These are phyloP conservation scores for Graptemys geographica DNA, from an alignment of 2,797 vertebrate genomes.

Conservation along the genomic window DNA sequence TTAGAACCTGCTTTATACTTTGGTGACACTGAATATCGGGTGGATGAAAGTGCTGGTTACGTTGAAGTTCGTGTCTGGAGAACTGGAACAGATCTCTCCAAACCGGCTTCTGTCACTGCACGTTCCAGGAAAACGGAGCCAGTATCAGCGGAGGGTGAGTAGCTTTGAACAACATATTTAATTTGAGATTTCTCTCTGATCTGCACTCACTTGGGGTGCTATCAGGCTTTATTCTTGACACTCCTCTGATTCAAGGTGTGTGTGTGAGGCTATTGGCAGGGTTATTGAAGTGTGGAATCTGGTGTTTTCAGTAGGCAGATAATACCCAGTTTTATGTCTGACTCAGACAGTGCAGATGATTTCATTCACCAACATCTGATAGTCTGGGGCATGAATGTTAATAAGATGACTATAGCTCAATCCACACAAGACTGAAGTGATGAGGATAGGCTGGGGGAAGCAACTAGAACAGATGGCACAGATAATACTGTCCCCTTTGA, in stretches of 20 bases:
- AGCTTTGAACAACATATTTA: too few relatives aligned
- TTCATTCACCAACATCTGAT: not conserved
- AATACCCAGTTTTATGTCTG: not conserved
- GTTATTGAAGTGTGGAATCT: not conserved
- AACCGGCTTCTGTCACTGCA: slow-evolving; percentile 85
- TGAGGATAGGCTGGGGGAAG: not conserved
- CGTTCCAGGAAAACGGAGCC: slow-evolving; percentile 87
- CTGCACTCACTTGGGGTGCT: not conserved
- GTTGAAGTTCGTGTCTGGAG: slow-evolving; percentile 89
- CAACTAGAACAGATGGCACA: not conserved
- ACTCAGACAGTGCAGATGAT: not conserved
- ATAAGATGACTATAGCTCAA: not conserved
- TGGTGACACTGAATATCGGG: slow-evolving; percentile 83
- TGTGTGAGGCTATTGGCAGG: not conserved
- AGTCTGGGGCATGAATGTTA: not conserved
- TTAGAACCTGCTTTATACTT: slow-evolving; percentile 89
- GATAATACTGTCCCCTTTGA: not conserved
- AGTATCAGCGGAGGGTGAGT: slow-evolving; percentile 87
- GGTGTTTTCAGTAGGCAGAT: not conserved
- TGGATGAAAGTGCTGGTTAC: slow-evolving; percentile 86
- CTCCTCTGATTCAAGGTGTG: not conserved
- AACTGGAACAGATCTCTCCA: slow-evolving; percentile 90
- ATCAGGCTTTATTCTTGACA: not conserved
- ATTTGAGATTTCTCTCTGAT: not conserved
- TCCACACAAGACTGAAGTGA: not conserved